phyloP scores from a whole-genome alignment of 37 sponge, comb jelly and placozoan genomes.

The Cladorhizidae sp. region DNA sequence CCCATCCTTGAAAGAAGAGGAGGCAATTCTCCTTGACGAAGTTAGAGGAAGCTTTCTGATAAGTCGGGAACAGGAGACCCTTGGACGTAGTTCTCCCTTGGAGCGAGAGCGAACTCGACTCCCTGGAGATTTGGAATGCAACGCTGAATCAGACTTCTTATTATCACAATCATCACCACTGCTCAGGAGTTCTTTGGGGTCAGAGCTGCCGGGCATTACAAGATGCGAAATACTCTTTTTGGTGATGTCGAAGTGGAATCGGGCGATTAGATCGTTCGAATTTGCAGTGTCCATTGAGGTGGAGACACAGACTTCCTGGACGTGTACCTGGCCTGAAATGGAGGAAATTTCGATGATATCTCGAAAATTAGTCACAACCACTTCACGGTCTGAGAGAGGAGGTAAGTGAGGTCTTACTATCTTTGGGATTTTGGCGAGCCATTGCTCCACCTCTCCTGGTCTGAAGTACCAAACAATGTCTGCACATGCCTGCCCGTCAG shows the following conservation, averaged over 20 bases:
- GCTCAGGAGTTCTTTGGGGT: too few species aligned
- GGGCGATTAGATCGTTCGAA: neutral
- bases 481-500: slow-evolving; percentile 28
- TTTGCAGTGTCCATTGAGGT: neutral
- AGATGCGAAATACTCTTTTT: neutral
- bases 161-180: too few species aligned
- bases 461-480: slow-evolving; percentile 11
- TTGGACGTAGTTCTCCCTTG: too few species aligned
- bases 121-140: neutral
- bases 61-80: too few species aligned
- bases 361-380: neutral
- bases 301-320: neutral
- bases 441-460: slow-evolving; percentile 4
- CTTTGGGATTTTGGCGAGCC: neutral
- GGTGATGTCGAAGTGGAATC: neutral
- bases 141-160: too few species aligned
- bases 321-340: neutral
- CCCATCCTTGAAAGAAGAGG: too few species aligned
- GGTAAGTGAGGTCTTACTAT: neutral
- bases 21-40: too few species aligned
- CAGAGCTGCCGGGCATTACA: neutral
- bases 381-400: neutral
- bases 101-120: too few species aligned
- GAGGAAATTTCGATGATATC: neutral
- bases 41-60: too few species aligned